Evolutionary conservation across 92 coral and sea anemone species (phyloP), one percentile per base, ranked within the genome.

Genomic region (Paragorgia papillata): DNA sequence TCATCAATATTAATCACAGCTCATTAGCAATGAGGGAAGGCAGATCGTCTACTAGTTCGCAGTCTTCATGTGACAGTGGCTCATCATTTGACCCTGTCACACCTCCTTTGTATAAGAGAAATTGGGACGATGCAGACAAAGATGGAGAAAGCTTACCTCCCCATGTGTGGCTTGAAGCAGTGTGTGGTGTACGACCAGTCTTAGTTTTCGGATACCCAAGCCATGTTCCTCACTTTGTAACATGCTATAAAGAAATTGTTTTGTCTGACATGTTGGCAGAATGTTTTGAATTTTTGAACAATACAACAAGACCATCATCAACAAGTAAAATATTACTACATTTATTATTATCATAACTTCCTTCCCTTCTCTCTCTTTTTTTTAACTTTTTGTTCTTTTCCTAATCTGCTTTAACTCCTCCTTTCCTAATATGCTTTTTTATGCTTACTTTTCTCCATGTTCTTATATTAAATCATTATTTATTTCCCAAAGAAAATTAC

Each of bases 161-260:
- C 40, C 87, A 89, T 53, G 92, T 95, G 8, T 94, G 98, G 98
- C 85, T 94, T n/a, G 88, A 92, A 6, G 57, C 85, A 65, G 97
- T 96, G 0, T 94, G 98, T 71, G 92, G 97, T 27, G 97, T 90
- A 12, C 84, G 98, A 41, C 98, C 98, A 3, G 98, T 94, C 18
- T 89, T 94, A 6, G 80, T 94, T 0, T 85, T 91, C 22, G 78
- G 78, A 22, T 84, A 96, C 62, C 98, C 92, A 40, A 92, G 83
- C 63, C 83, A 89, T 37, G 88, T 91, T 66, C 98, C 98, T 14
- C 88, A 94, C 55, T 88, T 89, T 22, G 82, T 96, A 41, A 88
- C 95, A 71, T 82, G 88, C 54, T 75, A 88, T 14, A 89, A 94
- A 77, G 98, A 94, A 71, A 94, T 94, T 41, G 88, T 94, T 14